Base-by-base conservation (phyloP, 2,113 vertebrate genomes). In the Empidonax traillii region DNA sequence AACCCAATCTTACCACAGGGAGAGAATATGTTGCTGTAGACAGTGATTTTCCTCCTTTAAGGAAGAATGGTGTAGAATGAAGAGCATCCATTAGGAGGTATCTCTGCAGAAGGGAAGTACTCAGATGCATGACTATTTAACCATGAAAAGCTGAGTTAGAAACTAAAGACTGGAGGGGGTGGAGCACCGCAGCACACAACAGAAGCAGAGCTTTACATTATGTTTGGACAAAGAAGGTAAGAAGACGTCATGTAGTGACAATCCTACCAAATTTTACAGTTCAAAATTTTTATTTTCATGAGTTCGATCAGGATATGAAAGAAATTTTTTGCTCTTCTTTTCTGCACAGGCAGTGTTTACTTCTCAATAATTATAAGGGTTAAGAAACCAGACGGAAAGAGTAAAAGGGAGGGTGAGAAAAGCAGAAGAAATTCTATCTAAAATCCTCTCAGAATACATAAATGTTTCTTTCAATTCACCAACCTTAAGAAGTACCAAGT, bases 101-200 rank as follows among this genome's bases (percentile, higher is more conserved):
- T 77, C 33, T 91, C 97, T 97, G 97, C 90, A 97, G 95, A 94
- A 97, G 93, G 93, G 90, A 97, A 97, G 94, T 67, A 96, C 96
- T 97, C 89, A 87, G 68, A 93, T 24, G 92, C 9, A 24, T 97
- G 84, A 97, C 84, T 90, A 72, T 73, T 93, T 67, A 89, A 82
- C 62, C 89, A 88, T 9, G n/a, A 75, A 91, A 85, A 88, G 25
- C 8, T 52, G 56, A 67, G 41, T 73, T 66, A 76, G 31, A 92
- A 72, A 76, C 33, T 74, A 41, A 78, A 89, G 31, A 43, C 31
- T 44, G 67, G 28, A 85, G 23, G 9, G 12, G 8, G 7, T 80
- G 18, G 12, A 68, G 30, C 49, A 84, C 22, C 33, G 24, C 6
- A 55, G 30, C 23, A 77, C 27, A 14, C 41, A 82, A 68, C 19